Evolutionary conservation across 2,888 invertebrate genomes (phyloP).

Genomic region (Hyposoter didymator): DNA sequence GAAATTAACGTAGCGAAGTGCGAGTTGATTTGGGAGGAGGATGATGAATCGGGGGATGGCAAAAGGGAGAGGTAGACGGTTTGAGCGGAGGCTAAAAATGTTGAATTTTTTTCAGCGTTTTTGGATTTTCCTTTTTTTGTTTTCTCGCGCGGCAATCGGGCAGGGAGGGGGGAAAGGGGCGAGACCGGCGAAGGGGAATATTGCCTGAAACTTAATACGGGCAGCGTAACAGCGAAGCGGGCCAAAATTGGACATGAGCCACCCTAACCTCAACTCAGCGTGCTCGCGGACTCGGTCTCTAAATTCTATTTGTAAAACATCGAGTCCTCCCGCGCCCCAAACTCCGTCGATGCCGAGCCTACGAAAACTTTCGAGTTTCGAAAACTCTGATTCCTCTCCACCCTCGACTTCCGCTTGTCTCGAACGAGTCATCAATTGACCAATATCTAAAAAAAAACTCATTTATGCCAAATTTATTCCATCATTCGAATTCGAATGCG

Average conservation of each 20-base stretch:
- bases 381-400: neutral
- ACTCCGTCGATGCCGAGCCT: slow-evolving; percentile 35
- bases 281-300: slow-evolving; percentile 66
- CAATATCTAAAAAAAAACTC: neutral
- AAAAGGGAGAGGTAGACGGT: slow-evolving; percentile 37
- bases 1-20: neutral
- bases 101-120: slow-evolving; percentile 48
- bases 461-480: no score
- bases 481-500: neutral
- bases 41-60: slow-evolving; percentile 40
- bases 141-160: slow-evolving; percentile 24
- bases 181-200: slow-evolving; percentile 72
- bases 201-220: slow-evolving; percentile 84
- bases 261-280: slow-evolving; percentile 80
- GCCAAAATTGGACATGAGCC: slow-evolving; percentile 84
- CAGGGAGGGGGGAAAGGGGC: neutral
- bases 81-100: slow-evolving; percentile 53
- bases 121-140: slow-evolving; percentile 28
- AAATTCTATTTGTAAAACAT: slow-evolving; percentile 84
- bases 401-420: neutral
- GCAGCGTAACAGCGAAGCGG: slow-evolving; percentile 81
- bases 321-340: slow-evolving; percentile 81
- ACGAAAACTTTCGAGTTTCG: slow-evolving; percentile 18
- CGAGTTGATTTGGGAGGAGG: slow-evolving; percentile 11
- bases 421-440: neutral